Conservation (phyloP, 2,113 vertebrate genomes). For the Delphinapterus leucas region DNA sequence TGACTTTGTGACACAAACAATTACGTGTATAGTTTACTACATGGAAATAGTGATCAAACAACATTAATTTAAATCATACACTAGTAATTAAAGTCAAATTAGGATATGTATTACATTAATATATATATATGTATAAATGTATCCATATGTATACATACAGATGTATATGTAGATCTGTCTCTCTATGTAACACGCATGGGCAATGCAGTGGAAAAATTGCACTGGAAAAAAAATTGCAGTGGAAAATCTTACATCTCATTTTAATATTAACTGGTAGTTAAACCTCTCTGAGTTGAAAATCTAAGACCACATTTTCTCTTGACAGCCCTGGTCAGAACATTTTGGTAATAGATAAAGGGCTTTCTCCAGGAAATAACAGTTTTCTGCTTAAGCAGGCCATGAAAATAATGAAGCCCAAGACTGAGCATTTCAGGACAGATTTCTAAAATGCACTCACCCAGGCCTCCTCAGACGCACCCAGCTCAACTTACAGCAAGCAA, state of each 20-base stretch:
- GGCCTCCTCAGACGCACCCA: background rate
- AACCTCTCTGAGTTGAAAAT: background rate
- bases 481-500: background rate
- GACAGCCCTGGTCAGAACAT: background rate
- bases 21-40: background rate
- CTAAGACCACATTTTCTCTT: background rate
- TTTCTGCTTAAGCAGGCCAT: background rate
- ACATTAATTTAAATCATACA: conserved; percentile 31
- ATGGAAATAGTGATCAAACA: background rate
- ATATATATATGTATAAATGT: background rate
- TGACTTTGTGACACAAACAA: conserved; percentile 12
- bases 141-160: background rate
- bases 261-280: background rate
- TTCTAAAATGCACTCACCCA: background rate
- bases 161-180: background rate
- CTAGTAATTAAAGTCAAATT: conserved; percentile 2
- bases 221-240: too few species aligned
- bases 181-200: background rate
- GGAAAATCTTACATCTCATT: background rate
- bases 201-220: background rate
- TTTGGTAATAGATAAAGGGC: background rate
- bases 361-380: background rate
- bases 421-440: background rate
- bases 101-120: background rate
- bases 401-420: background rate